These are phyloP conservation scores for Dusona sp. DNA, from an alignment of 2,888 invertebrate species.

Conservation along the genomic window DNA sequence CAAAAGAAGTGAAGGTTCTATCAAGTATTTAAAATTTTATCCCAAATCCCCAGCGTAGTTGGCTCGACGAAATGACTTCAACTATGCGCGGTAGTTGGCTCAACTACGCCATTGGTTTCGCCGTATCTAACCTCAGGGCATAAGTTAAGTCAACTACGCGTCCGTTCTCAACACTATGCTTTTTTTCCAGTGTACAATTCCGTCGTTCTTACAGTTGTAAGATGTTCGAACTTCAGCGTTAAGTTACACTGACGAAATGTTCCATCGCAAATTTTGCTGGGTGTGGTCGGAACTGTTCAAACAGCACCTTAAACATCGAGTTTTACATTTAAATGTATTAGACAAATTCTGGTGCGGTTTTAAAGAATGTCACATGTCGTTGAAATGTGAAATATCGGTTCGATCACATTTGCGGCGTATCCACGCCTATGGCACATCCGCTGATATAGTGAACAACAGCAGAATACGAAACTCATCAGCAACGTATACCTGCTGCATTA, in stretches of 20 bases:
- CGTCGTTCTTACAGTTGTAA: no score
- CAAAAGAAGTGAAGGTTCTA: no score
- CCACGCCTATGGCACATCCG: constrained; percentile 19
- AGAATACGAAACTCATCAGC: not conserved
- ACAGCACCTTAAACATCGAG: constrained; percentile 6
- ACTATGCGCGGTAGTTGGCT: no score
- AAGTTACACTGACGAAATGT: not conserved
- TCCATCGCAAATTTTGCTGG: not conserved
- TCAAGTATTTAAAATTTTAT: no score
- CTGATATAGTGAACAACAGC: not conserved
- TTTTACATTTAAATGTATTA: constrained; percentile 2
- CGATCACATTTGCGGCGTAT: constrained; percentile 36
- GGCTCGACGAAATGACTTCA: no score
- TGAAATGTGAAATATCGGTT: constrained; percentile 18
- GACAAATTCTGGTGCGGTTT: constrained; percentile 42
- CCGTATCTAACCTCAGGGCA: no score
- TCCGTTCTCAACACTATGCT: no score
- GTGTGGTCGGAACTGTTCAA: not conserved
- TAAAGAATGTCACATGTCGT: constrained; percentile 48
- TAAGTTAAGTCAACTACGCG: no score
- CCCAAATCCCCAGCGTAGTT: no score
- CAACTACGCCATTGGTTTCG: no score
- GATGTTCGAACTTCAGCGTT: not conserved
- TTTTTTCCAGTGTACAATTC: no score
- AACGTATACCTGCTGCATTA: constrained; percentile 30